A percentile compares a stretch with the other conserved stretches of the same genome.
phyloP scores from a whole-genome alignment of 2,113 vertebrate species.

The Gadus chalcogrammus region DNA sequence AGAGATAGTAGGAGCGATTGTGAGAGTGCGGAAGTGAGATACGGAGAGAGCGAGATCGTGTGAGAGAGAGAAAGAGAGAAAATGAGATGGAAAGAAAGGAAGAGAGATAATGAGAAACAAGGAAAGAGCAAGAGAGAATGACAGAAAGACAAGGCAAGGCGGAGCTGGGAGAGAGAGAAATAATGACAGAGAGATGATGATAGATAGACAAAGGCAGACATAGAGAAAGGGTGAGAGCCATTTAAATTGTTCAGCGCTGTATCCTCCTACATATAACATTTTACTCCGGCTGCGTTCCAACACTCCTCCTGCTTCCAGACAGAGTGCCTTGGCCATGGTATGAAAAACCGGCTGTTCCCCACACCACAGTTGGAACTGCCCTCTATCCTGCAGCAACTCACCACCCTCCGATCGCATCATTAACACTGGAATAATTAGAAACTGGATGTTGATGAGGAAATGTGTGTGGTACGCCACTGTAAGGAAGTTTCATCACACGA shows the following conservation, averaged over 20 bases:
- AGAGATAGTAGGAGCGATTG: background rate
- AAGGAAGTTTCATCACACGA: too few species aligned
- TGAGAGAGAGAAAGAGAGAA: too few species aligned
- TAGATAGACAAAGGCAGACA: background rate
- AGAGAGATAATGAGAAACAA: background rate
- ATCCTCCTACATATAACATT: background rate
- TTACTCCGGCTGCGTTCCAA: conserved; percentile 7
- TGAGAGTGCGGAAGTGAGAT: too few species aligned
- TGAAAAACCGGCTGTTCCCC: conserved; percentile 40
- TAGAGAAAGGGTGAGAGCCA: background rate
- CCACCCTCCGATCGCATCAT: conserved; percentile 34
- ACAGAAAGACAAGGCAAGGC: background rate
- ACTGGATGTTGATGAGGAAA: conserved; percentile 16
- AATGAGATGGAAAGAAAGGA: too few species aligned
- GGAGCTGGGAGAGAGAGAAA: background rate
- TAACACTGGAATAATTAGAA: conserved; percentile 47
- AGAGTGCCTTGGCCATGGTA: conserved; percentile 25
- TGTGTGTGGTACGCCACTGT: background rate
- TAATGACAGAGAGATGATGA: background rate
- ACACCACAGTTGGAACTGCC: conserved; percentile 27
- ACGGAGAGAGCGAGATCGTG: too few species aligned
- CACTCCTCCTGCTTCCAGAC: conserved; percentile 22
- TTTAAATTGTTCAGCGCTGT: too few species aligned
- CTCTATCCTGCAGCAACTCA: conserved; percentile 48
- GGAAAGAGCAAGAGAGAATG: background rate